A percentile compares a stretch with the other conserved stretches of the same genome.
Conservation (phyloP, 1,140 invertebrate species). For the Scaptomyza montana region DNA sequence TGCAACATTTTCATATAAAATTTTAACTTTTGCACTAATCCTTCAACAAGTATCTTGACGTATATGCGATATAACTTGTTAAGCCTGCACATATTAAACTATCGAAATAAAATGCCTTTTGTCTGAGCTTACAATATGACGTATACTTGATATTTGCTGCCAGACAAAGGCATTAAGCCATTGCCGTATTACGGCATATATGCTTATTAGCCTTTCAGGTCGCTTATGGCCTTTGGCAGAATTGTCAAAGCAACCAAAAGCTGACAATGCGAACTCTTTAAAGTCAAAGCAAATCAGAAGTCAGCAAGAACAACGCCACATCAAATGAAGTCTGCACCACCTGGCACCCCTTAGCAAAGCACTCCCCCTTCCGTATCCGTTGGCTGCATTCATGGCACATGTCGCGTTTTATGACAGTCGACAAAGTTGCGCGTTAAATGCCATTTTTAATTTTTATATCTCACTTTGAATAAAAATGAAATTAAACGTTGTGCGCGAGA, state of each 20-base stretch:
- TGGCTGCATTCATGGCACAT: constrained; percentile 31
- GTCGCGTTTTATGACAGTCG: constrained; percentile 57
- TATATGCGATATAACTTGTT: too few species aligned
- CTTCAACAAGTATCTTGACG: too few species aligned
- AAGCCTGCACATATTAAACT: not conserved
- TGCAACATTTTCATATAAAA: too few species aligned
- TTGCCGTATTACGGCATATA: constrained; percentile 7
- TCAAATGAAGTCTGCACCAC: constrained; percentile 26
- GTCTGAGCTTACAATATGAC: too few species aligned
- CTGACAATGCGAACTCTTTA: constrained; percentile 7
- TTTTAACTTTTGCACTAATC: too few species aligned
- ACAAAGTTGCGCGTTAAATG: constrained; percentile 76
- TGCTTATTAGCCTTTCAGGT: constrained; percentile 16
- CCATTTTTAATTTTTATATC: constrained; percentile 73
- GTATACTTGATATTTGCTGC: constrained; percentile 8
- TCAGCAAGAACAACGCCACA: constrained; percentile 1
- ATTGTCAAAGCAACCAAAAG: constrained; percentile 8
- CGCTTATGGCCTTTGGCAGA: constrained; percentile 9
- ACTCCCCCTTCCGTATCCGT: not conserved
- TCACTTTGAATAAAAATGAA: constrained; percentile 77
- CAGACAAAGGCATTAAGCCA: not conserved
- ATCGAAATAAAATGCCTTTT: not conserved
- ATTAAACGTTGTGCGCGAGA: constrained; percentile 59
- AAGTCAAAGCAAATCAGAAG: constrained; percentile 9
- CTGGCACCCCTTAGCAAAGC: constrained; percentile 13